A percentile compares a stretch with the other conserved stretches of the same genome.
Conservation (phyloP, 2,797 vertebrate species). For the Melanotaenia pygmaea region DNA sequence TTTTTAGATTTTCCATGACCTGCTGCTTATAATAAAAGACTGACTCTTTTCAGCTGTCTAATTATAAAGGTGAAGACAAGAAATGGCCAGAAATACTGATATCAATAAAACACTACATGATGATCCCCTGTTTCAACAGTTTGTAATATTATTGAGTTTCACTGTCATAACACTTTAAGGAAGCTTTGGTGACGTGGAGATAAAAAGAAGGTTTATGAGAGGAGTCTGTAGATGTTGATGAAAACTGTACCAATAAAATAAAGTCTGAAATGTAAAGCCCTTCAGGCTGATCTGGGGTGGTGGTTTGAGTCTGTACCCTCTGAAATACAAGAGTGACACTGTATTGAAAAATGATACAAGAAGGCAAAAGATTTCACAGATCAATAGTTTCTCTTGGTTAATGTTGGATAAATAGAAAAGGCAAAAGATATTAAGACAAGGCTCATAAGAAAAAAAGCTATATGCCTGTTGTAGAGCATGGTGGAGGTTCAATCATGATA, state of each 20-base stretch:
- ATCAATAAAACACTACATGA: no score
- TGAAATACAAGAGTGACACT: neutral
- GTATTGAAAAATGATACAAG: neutral
- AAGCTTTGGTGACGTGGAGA: no score
- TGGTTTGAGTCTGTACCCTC: neutral
- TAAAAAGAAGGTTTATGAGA: neutral
- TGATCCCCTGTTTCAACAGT: no score
- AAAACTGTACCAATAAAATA: neutral
- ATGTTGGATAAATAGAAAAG: neutral
- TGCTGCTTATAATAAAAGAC: neutral
- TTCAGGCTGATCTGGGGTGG: no score
- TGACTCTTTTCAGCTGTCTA: neutral
- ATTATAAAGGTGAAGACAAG: neutral
- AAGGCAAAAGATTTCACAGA: neutral
- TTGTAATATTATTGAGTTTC: no score
- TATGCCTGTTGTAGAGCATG: neutral
- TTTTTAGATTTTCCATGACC: neutral
- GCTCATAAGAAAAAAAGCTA: neutral
- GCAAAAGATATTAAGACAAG: neutral
- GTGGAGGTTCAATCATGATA: neutral
- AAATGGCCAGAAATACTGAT: no score
- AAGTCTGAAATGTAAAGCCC: no score
- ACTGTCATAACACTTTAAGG: no score
- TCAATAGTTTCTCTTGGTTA: neutral
- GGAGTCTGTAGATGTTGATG: neutral